phyloP scores from a whole-genome alignment of 2,113 vertebrate genomes.

The Argyrosomus japonicus region DNA sequence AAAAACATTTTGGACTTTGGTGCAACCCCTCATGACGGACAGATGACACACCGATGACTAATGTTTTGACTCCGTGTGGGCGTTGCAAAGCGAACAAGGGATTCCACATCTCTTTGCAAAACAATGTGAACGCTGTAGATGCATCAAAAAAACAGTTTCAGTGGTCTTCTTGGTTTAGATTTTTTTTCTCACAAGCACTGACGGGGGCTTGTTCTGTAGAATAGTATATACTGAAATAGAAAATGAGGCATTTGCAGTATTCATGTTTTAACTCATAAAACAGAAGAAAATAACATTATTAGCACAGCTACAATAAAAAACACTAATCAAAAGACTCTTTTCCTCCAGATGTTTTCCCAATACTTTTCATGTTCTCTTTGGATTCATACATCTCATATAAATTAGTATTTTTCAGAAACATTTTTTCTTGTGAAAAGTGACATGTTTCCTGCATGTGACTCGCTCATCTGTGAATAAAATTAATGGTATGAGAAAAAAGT shows the following conservation, averaged over 20 bases:
- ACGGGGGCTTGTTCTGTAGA: background rate
- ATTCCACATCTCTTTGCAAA: constrained; percentile 53
- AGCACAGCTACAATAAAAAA: background rate
- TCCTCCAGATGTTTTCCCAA: background rate
- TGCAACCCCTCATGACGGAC: constrained; percentile 40
- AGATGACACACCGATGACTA: constrained; percentile 61
- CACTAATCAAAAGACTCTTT: background rate
- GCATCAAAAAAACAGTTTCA: constrained; percentile 22
- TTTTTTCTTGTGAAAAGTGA: background rate
- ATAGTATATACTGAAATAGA: background rate
- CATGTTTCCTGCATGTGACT: constrained; percentile 13
- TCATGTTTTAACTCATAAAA: background rate
- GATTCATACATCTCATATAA: background rate
- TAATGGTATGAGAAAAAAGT: constrained; percentile 36
- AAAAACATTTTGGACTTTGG: constrained; percentile 24
- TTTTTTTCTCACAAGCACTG: background rate
- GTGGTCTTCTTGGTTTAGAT: constrained; percentile 4
- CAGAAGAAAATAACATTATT: background rate
- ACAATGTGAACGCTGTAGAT: constrained; percentile 16
- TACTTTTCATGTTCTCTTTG: background rate
- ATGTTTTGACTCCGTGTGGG: constrained; percentile 63
- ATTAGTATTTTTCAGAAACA: background rate
- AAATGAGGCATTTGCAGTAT: background rate
- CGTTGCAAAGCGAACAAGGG: constrained; percentile 40
- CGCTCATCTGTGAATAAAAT: constrained; percentile 46